These are phyloP conservation scores for Litocranius walleri DNA, from an alignment of 2,113 vertebrate genomes.

Conservation along the genomic window DNA sequence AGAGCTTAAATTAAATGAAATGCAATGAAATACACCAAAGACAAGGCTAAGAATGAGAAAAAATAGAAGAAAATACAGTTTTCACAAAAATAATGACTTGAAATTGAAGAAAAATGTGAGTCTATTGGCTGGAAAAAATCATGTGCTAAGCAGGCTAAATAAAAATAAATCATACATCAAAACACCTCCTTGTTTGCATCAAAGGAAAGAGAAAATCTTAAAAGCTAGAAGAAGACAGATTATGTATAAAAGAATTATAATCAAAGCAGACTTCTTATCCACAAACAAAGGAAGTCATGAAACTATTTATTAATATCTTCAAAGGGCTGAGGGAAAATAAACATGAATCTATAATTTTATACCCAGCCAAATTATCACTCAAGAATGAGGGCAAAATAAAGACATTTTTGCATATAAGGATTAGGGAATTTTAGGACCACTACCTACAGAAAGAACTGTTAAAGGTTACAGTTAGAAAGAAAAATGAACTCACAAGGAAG, in stretches of 20 bases:
- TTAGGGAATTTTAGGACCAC: neutral
- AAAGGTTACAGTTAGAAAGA: neutral
- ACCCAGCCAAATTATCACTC: neutral
- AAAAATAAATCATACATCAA: neutral
- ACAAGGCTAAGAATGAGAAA: neutral
- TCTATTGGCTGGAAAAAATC: neutral
- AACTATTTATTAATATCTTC: constrained; percentile 10
- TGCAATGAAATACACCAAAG: neutral
- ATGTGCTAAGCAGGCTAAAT: neutral
- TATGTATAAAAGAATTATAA: neutral
- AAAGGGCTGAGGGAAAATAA: constrained; percentile 29
- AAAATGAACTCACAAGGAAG: constrained; percentile 22
- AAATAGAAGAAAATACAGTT: neutral
- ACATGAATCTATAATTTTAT: constrained; percentile 1
- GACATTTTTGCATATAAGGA: neutral
- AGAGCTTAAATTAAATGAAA: constrained; percentile 21
- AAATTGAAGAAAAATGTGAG: constrained; percentile 1
- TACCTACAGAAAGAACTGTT: neutral
- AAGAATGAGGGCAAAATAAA: neutral
- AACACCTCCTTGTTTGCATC: neutral
- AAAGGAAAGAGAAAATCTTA: neutral
- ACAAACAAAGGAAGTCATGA: neutral
- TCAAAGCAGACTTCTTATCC: neutral
- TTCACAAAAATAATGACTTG: constrained; percentile 1
- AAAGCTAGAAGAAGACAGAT: constrained; percentile 12